Percentiles rank a stretch among this genome's conserved stretches.
Evolutionary conservation across 2,113 vertebrate species (phyloP).

Genomic region (Tympanuchus pallidicinctus): DNA sequence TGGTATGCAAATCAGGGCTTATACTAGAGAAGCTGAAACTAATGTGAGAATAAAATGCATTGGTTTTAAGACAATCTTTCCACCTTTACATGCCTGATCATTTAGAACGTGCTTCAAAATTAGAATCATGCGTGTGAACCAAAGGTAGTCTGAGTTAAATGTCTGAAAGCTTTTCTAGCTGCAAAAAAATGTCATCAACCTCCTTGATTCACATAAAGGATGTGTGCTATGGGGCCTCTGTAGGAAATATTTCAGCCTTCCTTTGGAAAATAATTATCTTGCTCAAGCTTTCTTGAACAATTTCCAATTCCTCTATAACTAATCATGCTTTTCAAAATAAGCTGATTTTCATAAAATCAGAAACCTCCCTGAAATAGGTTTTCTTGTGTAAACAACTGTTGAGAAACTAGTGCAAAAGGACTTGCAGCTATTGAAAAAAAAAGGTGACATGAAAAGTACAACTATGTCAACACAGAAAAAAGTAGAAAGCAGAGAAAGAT

Average conservation of each 20-base stretch:
- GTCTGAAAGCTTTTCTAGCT: background rate
- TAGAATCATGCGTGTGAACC: background rate
- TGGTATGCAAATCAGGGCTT: constrained; percentile 63
- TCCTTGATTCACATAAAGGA: background rate
- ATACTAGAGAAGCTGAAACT: constrained; percentile 19
- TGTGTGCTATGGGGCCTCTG: background rate
- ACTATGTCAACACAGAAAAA: background rate
- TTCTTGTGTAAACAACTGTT: background rate
- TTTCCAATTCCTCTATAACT: background rate
- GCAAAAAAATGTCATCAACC: background rate
- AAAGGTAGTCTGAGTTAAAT: background rate
- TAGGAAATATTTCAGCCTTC: background rate
- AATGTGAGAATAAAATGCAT: constrained; percentile 15
- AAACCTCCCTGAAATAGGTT: background rate
- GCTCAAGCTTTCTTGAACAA: background rate
- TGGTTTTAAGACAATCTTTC: background rate
- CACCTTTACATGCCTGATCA: background rate
- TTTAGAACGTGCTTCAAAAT: background rate
- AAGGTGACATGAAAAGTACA: background rate
- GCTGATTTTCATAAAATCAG: background rate
- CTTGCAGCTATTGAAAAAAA: background rate
- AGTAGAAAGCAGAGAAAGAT: background rate
- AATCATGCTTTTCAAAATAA: background rate
- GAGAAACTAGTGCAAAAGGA: background rate
- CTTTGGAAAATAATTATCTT: background rate